Evolutionary conservation across 2,888 invertebrate genomes (phyloP), one percentile per base, ranked within the genome.

Genomic region (Rapana venosa): DNA sequence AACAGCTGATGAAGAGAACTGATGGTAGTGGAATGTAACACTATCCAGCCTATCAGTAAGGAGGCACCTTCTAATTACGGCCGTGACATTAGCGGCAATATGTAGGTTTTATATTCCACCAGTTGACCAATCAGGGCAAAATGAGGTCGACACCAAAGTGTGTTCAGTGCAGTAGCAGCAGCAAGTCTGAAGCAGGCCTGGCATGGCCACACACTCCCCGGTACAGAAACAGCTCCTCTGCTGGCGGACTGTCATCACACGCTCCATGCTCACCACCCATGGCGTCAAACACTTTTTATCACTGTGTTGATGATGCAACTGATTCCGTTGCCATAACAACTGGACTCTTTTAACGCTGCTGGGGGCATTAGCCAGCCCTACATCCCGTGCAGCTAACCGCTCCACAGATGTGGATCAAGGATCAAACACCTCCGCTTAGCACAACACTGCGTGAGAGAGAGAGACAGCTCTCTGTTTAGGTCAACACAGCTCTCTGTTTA

Each of bases 281-380:
- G 70, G 70, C 20, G 70, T 70, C 20, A 74, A 26, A n/a, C n/a
- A n/a, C 22, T 74, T 74, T 26, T n/a, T 11, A 74, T 1, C 74
- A 74, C 74, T 11, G 6, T 47, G 81, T 30, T n/a, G n/a, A 30
- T 83, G 81, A 83, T 83, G 81, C 81, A 83, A 83, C 81, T 30
- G 22, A 47, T 5, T 47, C 36, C 26, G 26, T 47, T 2, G 47
- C 81, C 81, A 83, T 83, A 47, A 83, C 81, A 83, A 83, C 81
- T 0, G 26, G 77, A 79, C 77, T 79, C 35, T 4, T n/a, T n/a
- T n/a, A n/a, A n/a, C 26, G 13, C 35, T n/a, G 32, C 35, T 47
- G 8, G 8, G 47, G 47, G 47, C 47, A 47, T 47, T 5, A 47
- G 47, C 47, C 47, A 47, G 47, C 47, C 47, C 47, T 47, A 47